Percentiles rank a stretch among this genome's conserved stretches.
Conservation (phyloP, 2,888 invertebrate species). For the Protophormia terraenovae region DNA sequence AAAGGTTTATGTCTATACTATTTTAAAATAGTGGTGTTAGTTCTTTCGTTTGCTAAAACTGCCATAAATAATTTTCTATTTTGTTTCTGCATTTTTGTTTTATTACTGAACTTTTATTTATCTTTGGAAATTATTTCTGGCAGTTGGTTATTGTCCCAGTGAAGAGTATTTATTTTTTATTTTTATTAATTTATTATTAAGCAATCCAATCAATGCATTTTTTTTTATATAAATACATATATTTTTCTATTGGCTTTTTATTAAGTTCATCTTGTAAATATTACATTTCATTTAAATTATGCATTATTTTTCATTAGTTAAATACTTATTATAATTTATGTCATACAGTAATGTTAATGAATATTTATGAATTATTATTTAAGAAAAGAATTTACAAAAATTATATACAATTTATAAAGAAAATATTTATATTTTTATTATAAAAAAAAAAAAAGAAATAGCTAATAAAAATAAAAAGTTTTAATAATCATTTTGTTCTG, state of each 20-base stretch:
- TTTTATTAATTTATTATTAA: constrained; percentile 21
- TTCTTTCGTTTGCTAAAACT: not conserved
- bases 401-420: too few relatives aligned
- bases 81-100: not conserved
- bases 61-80: not conserved
- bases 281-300: constrained; percentile 13
- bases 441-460: too few relatives aligned
- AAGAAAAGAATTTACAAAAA: too few relatives aligned
- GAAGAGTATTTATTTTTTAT: constrained; percentile 32
- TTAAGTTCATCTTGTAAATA: constrained; percentile 58
- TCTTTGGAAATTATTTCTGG: not conserved
- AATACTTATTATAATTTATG: not conserved
- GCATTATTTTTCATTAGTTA: not conserved
- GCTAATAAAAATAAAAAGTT: too few relatives aligned
- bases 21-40: not conserved
- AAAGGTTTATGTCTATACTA: not conserved
- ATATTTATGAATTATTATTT: constrained; percentile 28
- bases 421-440: too few relatives aligned
- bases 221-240: not conserved
- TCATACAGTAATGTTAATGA: not conserved
- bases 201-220: constrained; percentile 45
- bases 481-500: too few relatives aligned
- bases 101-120: not conserved
- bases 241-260: not conserved
- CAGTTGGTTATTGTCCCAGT: not conserved